Conservation (phyloP, 2,113 vertebrate species). For the Himantopus leucocephalus region DNA sequence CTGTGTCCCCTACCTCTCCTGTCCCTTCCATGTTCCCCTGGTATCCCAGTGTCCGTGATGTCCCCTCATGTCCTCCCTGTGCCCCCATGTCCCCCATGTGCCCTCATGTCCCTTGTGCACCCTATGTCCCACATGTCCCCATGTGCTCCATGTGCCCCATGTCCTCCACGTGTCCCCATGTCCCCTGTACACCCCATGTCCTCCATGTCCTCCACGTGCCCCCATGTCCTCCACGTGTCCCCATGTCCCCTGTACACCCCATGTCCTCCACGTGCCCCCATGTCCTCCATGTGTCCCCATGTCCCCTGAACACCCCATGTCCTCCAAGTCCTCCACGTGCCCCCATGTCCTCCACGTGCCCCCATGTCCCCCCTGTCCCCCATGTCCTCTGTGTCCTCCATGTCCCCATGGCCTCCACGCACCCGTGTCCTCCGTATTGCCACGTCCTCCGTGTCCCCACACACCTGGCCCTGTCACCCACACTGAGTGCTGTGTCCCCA, state of each 20-base stretch:
- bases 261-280: too few species aligned
- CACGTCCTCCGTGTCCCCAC: background rate
- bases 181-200: background rate
- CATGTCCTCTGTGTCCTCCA: background rate
- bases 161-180: background rate
- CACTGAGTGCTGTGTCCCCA: too few species aligned
- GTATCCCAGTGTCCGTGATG: too few species aligned
- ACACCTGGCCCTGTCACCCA: fast-evolving
- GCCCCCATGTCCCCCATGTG: too few species aligned
- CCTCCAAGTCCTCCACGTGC: background rate
- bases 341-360: background rate
- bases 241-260: background rate
- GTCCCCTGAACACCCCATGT: background rate
- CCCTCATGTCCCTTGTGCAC: background rate
- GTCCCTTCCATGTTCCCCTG: background rate
- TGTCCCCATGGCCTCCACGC: background rate
- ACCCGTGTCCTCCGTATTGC: background rate
- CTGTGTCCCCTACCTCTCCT: background rate
- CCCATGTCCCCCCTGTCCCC: background rate
- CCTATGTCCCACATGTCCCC: too few species aligned
- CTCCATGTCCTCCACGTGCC: too few species aligned
- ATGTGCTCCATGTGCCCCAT: background rate
- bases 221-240: background rate
- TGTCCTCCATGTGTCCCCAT: background rate
- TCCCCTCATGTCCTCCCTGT: background rate